Conservation (phyloP, 2,113 vertebrate species). For the Platichthys flesus region DNA sequence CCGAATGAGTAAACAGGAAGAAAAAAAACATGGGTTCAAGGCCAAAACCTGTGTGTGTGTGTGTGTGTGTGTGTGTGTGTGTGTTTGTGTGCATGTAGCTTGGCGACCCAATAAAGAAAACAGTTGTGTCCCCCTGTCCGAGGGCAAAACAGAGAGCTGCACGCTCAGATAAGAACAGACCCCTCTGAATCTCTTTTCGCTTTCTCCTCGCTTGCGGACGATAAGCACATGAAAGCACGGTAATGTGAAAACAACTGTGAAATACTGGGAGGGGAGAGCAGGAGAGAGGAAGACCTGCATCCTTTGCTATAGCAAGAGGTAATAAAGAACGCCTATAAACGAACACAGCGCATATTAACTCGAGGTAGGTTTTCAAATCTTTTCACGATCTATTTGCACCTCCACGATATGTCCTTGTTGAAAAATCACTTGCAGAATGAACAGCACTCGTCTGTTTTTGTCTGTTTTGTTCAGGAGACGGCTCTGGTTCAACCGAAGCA, state of each 20-base stretch:
- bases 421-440: constrained; percentile 25
- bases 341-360: not conserved
- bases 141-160: constrained; percentile 46
- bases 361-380: not conserved
- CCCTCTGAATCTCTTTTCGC: not conserved
- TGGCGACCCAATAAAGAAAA: constrained; percentile 34
- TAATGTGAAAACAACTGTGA: constrained; percentile 23
- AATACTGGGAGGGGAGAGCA: not conserved
- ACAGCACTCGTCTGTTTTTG: not conserved
- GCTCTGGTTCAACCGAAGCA: constrained; percentile 34
- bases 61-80: not conserved
- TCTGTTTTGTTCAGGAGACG: constrained; percentile 11
- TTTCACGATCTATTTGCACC: not conserved
- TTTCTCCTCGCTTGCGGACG: constrained; percentile 28
- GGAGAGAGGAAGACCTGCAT: constrained; percentile 8
- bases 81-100: not conserved
- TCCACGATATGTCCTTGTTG: not conserved
- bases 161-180: constrained; percentile 44
- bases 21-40: not conserved
- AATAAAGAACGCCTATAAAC: constrained; percentile 1
- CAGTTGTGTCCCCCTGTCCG: constrained; percentile 28
- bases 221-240: constrained; percentile 27
- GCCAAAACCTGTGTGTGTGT: not conserved
- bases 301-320: not conserved
- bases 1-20: not conserved